Evolutionary conservation across 2,888 invertebrate genomes (phyloP).

Genomic region (Neria commutata): DNA sequence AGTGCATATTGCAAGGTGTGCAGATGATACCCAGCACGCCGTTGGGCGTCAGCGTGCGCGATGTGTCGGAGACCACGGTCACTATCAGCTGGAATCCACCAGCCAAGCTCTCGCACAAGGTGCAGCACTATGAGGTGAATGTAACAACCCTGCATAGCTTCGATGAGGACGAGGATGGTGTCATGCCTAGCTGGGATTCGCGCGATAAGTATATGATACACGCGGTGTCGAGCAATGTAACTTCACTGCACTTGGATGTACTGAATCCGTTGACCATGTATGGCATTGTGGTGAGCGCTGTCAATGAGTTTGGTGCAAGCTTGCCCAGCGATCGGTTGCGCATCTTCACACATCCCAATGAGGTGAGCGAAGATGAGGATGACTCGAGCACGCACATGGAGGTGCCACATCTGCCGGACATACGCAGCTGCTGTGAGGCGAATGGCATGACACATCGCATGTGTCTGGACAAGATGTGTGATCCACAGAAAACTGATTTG

Average conservation of each 20-base stretch:
- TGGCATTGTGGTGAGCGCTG: constrained; percentile 75
- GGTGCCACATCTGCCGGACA: constrained; percentile 76
- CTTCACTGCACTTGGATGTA: constrained; percentile 67
- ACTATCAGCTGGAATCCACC: constrained; percentile 76
- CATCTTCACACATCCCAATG: constrained; percentile 66
- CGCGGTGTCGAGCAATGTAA: constrained; percentile 67
- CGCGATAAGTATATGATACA: constrained; percentile 42
- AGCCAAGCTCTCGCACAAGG: constrained; percentile 68
- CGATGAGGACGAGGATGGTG: constrained; percentile 65
- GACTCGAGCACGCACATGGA: constrained; percentile 67
- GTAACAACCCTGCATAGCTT: constrained; percentile 74
- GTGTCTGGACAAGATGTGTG: constrained; percentile 80
- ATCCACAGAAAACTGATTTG: constrained; percentile 68
- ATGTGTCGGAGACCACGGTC: constrained; percentile 74
- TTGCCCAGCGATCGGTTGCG: constrained; percentile 77
- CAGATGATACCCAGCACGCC: constrained; percentile 74
- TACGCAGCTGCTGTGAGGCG: constrained; percentile 73
- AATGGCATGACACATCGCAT: constrained; percentile 76
- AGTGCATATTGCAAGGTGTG: constrained; percentile 83
- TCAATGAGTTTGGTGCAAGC: constrained; percentile 77
- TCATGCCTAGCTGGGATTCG: constrained; percentile 6
- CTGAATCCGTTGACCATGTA: constrained; percentile 83
- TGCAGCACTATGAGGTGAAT: constrained; percentile 74
- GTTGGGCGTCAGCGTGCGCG: constrained; percentile 73
- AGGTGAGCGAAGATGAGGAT: constrained; percentile 63